phyloP scores from a whole-genome alignment of 1,140 invertebrate species.

The Penaeus chinensis region DNA sequence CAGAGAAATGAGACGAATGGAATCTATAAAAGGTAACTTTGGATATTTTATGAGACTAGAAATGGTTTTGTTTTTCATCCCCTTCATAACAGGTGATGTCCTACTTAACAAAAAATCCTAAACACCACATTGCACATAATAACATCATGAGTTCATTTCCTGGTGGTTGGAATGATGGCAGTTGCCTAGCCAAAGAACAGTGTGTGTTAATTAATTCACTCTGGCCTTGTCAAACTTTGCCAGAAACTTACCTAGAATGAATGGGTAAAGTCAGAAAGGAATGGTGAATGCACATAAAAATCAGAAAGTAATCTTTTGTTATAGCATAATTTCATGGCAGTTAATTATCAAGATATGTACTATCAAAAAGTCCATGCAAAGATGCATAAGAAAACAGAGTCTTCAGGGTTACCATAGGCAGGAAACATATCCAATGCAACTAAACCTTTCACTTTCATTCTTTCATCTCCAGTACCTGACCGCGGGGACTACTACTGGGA shows the following conservation, averaged over 20 bases:
- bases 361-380: neutral
- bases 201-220: neutral
- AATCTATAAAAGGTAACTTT: slow-evolving; percentile 48
- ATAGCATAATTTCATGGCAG: too few species aligned
- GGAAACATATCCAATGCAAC: neutral
- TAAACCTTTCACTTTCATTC: neutral
- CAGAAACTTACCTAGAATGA: too few species aligned
- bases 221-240: too few species aligned
- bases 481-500: slow-evolving; percentile 75
- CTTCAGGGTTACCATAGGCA: neutral
- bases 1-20: slow-evolving; percentile 70
- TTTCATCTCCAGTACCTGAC: slow-evolving; percentile 36
- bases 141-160: too few species aligned
- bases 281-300: neutral
- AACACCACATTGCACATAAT: too few species aligned
- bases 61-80: neutral
- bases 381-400: neutral
- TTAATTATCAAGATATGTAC: too few species aligned
- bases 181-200: too few species aligned
- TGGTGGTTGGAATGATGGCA: too few species aligned
- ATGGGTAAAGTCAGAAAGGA: too few species aligned
- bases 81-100: too few species aligned
- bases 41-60: neutral
- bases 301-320: too few species aligned
- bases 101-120: neutral